These are phyloP conservation scores for Phengaris alcon DNA, from an alignment of 2,888 invertebrate species.

Conservation along the genomic window DNA sequence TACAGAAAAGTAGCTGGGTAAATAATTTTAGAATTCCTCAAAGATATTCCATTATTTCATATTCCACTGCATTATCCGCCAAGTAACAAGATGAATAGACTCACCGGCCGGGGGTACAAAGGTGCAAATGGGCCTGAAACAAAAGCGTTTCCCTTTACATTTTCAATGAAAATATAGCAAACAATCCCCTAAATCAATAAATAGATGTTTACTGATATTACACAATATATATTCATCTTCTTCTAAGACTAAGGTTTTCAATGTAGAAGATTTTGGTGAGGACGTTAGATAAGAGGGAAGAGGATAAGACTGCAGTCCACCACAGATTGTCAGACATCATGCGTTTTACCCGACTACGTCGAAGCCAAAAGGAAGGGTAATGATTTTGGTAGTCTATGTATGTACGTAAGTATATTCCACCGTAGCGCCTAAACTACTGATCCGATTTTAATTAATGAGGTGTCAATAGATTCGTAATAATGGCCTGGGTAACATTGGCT, in stretches of 20 bases:
- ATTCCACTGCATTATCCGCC: constrained; percentile 1
- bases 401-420: no score
- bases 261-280: background rate
- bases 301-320: background rate
- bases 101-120: constrained; percentile 5
- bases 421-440: no score
- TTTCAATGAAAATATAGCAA: constrained; percentile 13
- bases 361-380: no score
- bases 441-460: no score
- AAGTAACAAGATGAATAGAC: constrained; percentile 23
- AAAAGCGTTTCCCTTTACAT: constrained; percentile 29
- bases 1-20: no score
- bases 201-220: background rate
- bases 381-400: no score
- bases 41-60: constrained; percentile 11
- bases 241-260: background rate
- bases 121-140: constrained; percentile 27
- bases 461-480: no score
- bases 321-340: no score
- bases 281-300: no score
- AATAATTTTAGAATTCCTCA: background rate
- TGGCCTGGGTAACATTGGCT: no score
- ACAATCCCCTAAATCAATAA: background rate
- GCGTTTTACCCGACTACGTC: no score
- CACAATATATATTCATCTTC: background rate